These are phyloP conservation scores for Busseola fusca DNA, from an alignment of 2,888 invertebrate genomes.

Conservation along the genomic window DNA sequence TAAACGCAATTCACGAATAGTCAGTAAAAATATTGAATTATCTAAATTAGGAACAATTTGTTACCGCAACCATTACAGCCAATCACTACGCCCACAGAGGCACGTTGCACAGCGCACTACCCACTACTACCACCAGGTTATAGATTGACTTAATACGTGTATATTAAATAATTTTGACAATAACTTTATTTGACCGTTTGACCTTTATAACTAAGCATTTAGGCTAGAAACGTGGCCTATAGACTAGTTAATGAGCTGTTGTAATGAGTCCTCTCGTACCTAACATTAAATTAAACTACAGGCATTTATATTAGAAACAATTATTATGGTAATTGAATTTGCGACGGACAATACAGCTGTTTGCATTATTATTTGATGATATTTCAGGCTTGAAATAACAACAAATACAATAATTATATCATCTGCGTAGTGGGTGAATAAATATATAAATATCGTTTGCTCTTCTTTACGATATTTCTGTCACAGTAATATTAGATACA, in stretches of 20 bases:
- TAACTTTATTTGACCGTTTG: conserved; percentile 48
- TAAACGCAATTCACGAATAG: conserved; percentile 39
- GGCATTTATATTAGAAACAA: conserved; percentile 51
- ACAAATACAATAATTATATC: background rate
- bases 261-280: conserved; percentile 37
- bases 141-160: conserved; percentile 17
- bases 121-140: conserved; percentile 34
- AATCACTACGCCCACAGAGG: conserved; percentile 59
- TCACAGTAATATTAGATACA: background rate
- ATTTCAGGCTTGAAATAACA: background rate
- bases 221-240: conserved; percentile 30
- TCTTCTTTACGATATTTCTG: background rate
- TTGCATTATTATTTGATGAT: conserved; percentile 11
- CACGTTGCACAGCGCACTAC: conserved; percentile 30
- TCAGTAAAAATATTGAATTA: conserved; percentile 62
- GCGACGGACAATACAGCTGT: conserved; percentile 18
- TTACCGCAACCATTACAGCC: conserved; percentile 56
- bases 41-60: conserved; percentile 60
- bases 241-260: conserved; percentile 30
- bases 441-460: background rate
- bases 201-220: conserved; percentile 45
- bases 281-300: conserved; percentile 34
- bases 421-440: background rate
- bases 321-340: conserved; percentile 39
- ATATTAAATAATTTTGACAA: conserved; percentile 44